phyloP scores from a whole-genome alignment of 2,797 vertebrate species.

The Neomorphus geoffroyi region DNA sequence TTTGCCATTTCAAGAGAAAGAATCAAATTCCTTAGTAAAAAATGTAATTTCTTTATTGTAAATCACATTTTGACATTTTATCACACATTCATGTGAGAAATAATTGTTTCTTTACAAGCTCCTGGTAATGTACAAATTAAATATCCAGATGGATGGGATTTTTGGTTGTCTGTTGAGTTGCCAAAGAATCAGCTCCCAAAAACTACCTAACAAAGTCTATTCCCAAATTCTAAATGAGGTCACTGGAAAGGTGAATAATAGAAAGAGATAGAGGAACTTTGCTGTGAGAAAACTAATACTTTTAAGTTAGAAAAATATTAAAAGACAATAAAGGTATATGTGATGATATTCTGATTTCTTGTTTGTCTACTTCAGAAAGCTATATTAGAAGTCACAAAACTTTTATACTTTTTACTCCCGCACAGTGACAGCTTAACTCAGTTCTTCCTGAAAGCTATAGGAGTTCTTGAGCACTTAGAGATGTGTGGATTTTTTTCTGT shows the following conservation, averaged over 20 bases:
- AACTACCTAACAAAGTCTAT: background rate
- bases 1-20: background rate
- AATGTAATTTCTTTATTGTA: background rate
- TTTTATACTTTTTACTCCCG: background rate
- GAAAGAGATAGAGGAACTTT: background rate
- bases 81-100: background rate
- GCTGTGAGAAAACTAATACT: background rate
- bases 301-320: background rate
- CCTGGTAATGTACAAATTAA: background rate
- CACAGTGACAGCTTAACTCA: background rate
- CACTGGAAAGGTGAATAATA: background rate
- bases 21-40: background rate
- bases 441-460: background rate
- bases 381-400: background rate
- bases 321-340: background rate
- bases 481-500: background rate
- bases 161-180: background rate
- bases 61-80: background rate
- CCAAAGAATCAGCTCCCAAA: background rate
- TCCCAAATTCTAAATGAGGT: background rate
- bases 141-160: rapidly evolving
- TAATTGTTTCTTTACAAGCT: background rate
- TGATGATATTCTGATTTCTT: background rate
- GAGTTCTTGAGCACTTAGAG: background rate
- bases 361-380: background rate